Base-by-base conservation (phyloP, 1,140 invertebrate species). In the Tetranychus urticae region DNA sequence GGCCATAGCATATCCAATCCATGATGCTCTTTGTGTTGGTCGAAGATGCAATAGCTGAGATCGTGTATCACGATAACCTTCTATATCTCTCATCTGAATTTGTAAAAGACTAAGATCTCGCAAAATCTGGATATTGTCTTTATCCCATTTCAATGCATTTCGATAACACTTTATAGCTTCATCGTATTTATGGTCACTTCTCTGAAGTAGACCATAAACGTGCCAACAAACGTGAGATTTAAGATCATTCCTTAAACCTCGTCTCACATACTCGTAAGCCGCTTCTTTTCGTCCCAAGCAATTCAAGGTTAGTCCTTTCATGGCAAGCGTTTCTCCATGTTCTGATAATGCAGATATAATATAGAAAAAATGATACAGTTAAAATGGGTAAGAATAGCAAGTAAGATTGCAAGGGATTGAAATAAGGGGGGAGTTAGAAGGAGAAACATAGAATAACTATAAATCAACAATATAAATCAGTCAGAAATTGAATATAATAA, bases 201-300 rank as follows among this genome's bases (percentile, higher is more conserved):
- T 79, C 66, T 83, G 78, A 14, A 98, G 75, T 36, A 98, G 76
- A 37, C 96, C 96, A 73, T 93, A 99, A 42, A 99, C 93, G 74
- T 99, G 96, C 96, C 96, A 99, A 75, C 96, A 99, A 36, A 99
- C 92, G 75, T 97, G 91, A 42, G 93, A 98, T 66, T 82, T 84
- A 23, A 99, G 75, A 74, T 99, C 92, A 76, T 96, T 94, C 63
- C 89, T 82, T 23, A 99, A 78, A 45, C 96, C 96, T 68, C 85
- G 74, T 57, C 88, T 79, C 1, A 98, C 93, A 80, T 94, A 87
- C 71, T 98, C 93, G 74, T 97, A 96, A 36, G 94, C 96, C 77
- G 99, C 96, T 67, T 97, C 92, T 74, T 97, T 94, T 63, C 90
- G 80, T 37, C 94, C 94, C 63, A 98, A 76, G 68, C 92, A 97